Evolutionary conservation across 2,797 vertebrate genomes (phyloP).

Genomic region (Macrochelys suwanniensis): DNA sequence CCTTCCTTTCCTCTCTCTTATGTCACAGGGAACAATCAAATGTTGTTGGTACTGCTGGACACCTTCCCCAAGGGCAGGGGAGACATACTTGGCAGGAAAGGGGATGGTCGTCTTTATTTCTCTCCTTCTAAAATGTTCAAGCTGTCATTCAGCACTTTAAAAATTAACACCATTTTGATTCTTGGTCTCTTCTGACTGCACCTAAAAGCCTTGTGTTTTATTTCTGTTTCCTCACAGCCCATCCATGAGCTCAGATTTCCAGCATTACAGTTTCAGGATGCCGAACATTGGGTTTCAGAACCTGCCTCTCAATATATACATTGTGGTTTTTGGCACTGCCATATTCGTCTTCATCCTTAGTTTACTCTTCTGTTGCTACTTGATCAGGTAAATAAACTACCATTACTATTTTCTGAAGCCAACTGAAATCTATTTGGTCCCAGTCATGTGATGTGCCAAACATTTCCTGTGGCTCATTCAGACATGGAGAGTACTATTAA

Average conservation of each 20-base stretch:
- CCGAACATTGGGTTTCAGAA: slow-evolving; percentile 99
- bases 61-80: neutral
- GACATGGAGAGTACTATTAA: neutral
- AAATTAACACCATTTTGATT: accelerated
- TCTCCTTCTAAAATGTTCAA: accelerated
- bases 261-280: slow-evolving; percentile 98
- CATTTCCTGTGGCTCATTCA: too few species aligned
- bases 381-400: slow-evolving; percentile 91
- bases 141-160: accelerated
- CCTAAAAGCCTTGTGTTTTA: neutral
- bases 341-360: slow-evolving; percentile 99
- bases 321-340: slow-evolving; percentile 98
- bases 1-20: neutral
- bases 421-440: accelerated
- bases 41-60: neutral
- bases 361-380: slow-evolving; percentile 99
- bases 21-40: neutral
- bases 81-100: neutral
- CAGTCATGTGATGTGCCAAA: neutral
- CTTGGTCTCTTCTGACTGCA: neutral
- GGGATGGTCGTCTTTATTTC: neutral
- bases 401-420: neutral
- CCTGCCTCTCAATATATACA: slow-evolving; percentile 99
- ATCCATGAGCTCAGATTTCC: slow-evolving; percentile 98
- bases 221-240: slow-evolving; percentile 79